Evolutionary conservation across 1,140 invertebrate genomes (phyloP).

Genomic region (Caenorhabditis brenneri): DNA sequence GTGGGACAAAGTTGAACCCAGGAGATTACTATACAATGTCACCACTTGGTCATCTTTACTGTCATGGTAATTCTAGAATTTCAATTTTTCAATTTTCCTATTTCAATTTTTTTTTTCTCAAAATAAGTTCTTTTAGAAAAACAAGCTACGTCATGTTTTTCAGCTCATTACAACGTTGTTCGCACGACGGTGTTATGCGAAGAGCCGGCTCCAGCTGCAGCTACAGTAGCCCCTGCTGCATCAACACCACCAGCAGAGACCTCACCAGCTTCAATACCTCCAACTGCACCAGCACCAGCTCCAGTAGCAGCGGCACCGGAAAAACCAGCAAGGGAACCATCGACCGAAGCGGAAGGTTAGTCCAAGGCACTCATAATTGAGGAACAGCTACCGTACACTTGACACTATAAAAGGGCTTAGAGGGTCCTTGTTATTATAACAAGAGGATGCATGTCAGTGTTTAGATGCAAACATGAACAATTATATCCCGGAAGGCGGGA

Average conservation of each 20-base stretch:
- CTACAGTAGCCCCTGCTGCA: neutral
- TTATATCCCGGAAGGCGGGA: constrained; percentile 11
- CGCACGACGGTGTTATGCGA: neutral
- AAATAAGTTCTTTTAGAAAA: no score
- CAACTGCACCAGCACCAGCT: neutral
- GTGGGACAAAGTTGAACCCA: neutral
- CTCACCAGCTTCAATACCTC: neutral
- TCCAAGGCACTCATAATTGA: neutral
- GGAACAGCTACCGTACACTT: constrained; percentile 4
- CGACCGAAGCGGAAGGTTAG: constrained; percentile 21
- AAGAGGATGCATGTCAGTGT: constrained; percentile 9
- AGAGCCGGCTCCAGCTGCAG: neutral
- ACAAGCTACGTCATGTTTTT: constrained; percentile 3
- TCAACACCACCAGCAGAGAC: neutral
- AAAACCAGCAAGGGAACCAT: neutral
- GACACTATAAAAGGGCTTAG: neutral
- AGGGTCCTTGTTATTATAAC: neutral
- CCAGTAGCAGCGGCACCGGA: neutral
- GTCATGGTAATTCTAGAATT: constrained; percentile 31
- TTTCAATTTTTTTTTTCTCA: neutral
- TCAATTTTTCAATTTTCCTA: neutral
- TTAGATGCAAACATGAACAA: neutral
- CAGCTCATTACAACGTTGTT: constrained; percentile 29
- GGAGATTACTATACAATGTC: constrained; percentile 32
- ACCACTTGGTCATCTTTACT: neutral